Evolutionary conservation across 2,797 vertebrate genomes (phyloP).

Genomic region (Ptychobarbus kaznakovi): DNA sequence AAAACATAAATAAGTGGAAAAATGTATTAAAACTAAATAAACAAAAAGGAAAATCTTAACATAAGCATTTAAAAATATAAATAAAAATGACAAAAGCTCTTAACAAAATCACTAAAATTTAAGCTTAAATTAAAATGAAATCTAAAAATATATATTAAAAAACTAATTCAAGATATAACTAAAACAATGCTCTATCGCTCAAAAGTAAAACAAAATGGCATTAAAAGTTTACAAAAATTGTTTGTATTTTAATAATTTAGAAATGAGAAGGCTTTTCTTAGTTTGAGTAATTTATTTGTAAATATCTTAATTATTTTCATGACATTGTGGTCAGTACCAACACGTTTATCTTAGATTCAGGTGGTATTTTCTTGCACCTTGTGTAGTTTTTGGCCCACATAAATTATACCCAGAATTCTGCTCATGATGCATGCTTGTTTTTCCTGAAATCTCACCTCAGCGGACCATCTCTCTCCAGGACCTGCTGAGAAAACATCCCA

Average conservation of each 20-base stretch:
- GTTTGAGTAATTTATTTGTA: not conserved
- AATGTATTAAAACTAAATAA: too few relatives aligned
- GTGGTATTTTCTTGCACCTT: not conserved
- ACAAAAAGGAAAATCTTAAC: too few relatives aligned
- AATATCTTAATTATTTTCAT: not conserved
- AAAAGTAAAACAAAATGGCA: too few relatives aligned
- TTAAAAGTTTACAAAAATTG: too few relatives aligned
- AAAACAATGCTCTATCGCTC: not conserved
- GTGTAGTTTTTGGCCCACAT: not conserved
- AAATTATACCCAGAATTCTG: not conserved
- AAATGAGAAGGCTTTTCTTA: not conserved
- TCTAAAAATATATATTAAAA: too few relatives aligned
- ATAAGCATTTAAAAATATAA: too few relatives aligned
- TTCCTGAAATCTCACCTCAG: not conserved
- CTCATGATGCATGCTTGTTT: conserved; percentile 1
- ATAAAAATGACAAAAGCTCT: not conserved
- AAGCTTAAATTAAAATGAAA: not conserved
- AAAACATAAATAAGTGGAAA: too few relatives aligned
- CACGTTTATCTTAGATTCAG: too few relatives aligned
- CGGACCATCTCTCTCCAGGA: not conserved
- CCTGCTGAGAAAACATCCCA: not conserved
- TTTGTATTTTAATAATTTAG: not conserved
- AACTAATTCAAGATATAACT: not conserved
- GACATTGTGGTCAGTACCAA: not conserved
- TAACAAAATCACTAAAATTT: not conserved